Evolutionary conservation across 2,113 vertebrate genomes (phyloP).

Genomic region (Elanus axillaris): DNA sequence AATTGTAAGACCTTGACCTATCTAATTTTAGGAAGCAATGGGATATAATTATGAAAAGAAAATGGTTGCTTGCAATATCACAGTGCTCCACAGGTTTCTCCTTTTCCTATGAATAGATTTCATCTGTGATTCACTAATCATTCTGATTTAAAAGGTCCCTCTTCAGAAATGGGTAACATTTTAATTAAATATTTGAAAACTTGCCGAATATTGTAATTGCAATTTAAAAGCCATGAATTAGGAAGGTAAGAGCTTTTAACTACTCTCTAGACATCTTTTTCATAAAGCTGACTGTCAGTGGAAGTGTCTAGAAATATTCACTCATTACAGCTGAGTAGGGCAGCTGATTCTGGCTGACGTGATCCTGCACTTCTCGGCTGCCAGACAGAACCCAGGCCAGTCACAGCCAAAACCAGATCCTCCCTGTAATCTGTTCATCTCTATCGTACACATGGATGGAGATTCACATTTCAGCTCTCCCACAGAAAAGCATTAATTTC

Average conservation of each 20-base stretch:
- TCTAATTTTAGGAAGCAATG: background rate
- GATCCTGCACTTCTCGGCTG: background rate
- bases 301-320: background rate
- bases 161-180: background rate
- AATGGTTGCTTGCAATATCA: background rate
- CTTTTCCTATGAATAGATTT: background rate
- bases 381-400: background rate
- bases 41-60: background rate
- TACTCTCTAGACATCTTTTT: background rate
- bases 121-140: background rate
- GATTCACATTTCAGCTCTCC: background rate
- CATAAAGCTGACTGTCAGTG: background rate
- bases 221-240: slow-evolving; percentile 39
- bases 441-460: background rate
- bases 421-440: background rate
- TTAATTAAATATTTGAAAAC: slow-evolving; percentile 39
- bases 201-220: background rate
- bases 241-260: slow-evolving; percentile 34
- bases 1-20: background rate
- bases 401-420: background rate
- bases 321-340: rapidly evolving
- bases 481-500: background rate
- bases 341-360: background rate
- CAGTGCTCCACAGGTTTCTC: background rate
- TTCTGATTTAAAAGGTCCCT: background rate